These are phyloP conservation scores for Lagenorhynchus albirostris DNA, from an alignment of 2,113 vertebrate genomes.

Conservation along the genomic window DNA sequence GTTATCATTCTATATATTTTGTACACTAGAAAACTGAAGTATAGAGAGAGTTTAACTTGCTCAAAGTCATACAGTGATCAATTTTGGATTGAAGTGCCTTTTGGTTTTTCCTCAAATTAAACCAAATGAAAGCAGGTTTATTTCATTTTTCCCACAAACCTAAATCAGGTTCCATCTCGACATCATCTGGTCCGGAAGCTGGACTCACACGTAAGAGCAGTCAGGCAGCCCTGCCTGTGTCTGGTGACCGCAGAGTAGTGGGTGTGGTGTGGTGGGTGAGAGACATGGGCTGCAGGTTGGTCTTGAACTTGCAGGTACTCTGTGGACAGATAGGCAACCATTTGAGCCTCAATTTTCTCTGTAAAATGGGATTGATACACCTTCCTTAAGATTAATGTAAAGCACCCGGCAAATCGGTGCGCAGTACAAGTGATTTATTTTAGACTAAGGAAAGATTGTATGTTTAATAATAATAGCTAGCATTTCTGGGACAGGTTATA, in stretches of 20 bases:
- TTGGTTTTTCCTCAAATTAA: neutral
- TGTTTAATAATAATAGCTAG: neutral
- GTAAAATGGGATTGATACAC: neutral
- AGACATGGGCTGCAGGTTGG: fast-evolving
- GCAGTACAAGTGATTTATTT: neutral
- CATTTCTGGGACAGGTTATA: neutral
- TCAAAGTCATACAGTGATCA: neutral
- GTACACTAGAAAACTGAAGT: neutral
- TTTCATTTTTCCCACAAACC: neutral
- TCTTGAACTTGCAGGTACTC: no score
- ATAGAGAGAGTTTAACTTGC: neutral
- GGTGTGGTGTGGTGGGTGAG: neutral
- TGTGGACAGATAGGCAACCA: neutral
- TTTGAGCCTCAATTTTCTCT: neutral
- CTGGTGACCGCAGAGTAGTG: fast-evolving
- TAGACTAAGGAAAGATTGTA: neutral
- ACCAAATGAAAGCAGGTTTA: neutral
- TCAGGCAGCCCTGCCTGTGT: neutral
- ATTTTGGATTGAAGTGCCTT: neutral
- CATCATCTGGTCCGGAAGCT: neutral
- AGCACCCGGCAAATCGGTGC: neutral
- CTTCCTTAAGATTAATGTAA: neutral
- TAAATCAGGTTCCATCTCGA: neutral
- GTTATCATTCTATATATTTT: neutral
- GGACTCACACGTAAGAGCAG: fast-evolving